A percentile compares a stretch with the other conserved stretches of the same genome.
phyloP scores from a whole-genome alignment of 2,113 vertebrate genomes.

The Acanthisitta chloris region DNA sequence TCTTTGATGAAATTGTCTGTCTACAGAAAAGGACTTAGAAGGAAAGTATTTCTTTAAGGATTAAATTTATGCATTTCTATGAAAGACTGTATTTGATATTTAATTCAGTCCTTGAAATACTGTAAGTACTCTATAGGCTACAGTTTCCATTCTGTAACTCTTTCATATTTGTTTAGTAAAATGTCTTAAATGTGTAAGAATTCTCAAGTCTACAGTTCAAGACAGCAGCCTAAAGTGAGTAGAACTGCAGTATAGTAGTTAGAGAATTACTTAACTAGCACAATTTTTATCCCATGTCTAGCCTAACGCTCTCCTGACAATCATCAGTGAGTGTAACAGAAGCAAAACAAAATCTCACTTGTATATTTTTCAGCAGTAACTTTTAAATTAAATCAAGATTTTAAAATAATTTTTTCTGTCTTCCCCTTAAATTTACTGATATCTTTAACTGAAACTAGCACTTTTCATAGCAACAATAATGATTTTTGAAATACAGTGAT shows the following conservation, averaged over 20 bases:
- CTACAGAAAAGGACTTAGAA: background rate
- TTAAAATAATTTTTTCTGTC: background rate
- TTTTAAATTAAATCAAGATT: background rate
- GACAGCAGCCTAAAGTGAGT: background rate
- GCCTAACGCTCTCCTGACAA: slow-evolving; percentile 29
- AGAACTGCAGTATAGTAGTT: background rate
- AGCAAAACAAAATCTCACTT: background rate
- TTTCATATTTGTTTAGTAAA: slow-evolving; percentile 37
- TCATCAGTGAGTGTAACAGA: background rate
- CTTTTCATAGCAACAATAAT: background rate
- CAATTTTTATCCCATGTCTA: slow-evolving; percentile 15
- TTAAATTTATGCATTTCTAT: background rate
- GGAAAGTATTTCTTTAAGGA: background rate
- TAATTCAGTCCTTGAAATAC: background rate
- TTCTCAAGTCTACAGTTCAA: background rate
- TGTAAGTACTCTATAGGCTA: background rate
- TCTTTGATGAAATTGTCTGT: background rate
- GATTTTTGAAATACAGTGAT: background rate
- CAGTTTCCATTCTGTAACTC: slow-evolving; percentile 38
- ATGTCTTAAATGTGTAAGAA: background rate
- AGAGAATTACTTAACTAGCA: slow-evolving; percentile 39
- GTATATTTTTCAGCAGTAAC: background rate
- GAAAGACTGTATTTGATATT: background rate
- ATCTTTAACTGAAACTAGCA: background rate
- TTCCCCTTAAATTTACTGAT: background rate